Evolutionary conservation across 53 echinoderm and acorn worm species (phyloP).

Genomic region (Apostichopus leukothele): DNA sequence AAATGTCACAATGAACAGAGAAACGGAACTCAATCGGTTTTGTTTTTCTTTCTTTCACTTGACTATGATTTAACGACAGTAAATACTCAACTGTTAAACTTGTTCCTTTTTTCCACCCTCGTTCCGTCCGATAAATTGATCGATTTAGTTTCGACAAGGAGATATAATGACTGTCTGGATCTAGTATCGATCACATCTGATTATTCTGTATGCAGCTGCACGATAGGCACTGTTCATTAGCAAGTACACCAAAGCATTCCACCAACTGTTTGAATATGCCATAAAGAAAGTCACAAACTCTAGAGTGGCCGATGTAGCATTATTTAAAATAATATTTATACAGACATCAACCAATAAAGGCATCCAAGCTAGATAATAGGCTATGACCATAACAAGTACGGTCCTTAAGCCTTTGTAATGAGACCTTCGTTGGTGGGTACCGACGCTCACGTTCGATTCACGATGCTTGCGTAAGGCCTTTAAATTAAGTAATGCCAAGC

Average conservation of each 20-base stretch:
- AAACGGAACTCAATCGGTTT: no score
- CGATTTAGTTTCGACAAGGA: no score
- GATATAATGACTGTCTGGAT: no score
- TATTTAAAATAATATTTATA: conserved; percentile 30
- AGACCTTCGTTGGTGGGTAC: conserved; percentile 28
- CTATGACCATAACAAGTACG: conserved; percentile 32
- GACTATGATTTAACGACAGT: no score
- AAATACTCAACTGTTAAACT: no score
- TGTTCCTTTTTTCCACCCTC: no score
- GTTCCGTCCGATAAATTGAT: no score
- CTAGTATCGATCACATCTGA: conserved; percentile 11
- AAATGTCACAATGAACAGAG: no score
- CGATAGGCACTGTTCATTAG: conserved; percentile 39
- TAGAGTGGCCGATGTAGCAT: neutral
- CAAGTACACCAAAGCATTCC: conserved; percentile 45
- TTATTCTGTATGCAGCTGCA: conserved; percentile 23
- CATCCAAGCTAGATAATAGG: conserved; percentile 46
- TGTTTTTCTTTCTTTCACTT: no score
- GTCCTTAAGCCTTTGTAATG: conserved; percentile 43
- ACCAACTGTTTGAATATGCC: conserved; percentile 50
- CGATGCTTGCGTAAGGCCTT: conserved; percentile 23
- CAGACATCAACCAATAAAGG: conserved; percentile 28
- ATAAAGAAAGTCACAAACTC: conserved; percentile 39
- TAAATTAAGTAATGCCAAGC: conserved; percentile 3
- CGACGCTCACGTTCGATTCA: conserved; percentile 25